Base-by-base conservation (phyloP, 2,113 vertebrate species). In the Ploceus nigricollis region DNA sequence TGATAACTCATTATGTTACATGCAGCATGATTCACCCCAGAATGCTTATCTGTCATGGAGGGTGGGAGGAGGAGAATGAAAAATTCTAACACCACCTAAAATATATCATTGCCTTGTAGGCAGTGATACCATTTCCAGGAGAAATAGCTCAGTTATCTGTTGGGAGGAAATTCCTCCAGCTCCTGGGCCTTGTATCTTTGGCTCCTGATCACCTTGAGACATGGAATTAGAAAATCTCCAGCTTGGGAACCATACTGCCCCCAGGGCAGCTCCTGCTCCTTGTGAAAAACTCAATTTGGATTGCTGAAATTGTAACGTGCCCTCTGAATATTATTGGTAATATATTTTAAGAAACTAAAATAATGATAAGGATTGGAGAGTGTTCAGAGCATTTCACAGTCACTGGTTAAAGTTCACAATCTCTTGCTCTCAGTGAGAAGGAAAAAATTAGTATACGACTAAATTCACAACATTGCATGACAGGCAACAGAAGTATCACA, bases 221-320 rank as follows among this genome's bases (percentile, higher is more conserved):
- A 66, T 30, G 17, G 14, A 40, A 57, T 54, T 48, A 58, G 69
- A 78, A 91, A 75, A 75, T 71, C 42, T 88, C 35, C 30, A 48
- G 7, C 8, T 42, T 58, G 61, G 57, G 28, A 61, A 44, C 20
- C 0, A 0, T 40, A 39, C 6, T 82, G 28, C 4, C 15, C 23
- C 23, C 28, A 42, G 31, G 39, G 20, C 30, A 69, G 39, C 42
- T 57, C 17, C 33, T 54, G 20, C 18, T 85, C 47, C 25, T 64
- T 79, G 42, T 56, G 39, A 88, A 45, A 70, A 57, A 58, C 1
- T 71, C 39, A 39, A 15, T 64, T 84, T 64, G 53, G 7, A n/a
- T 45, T 48, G 39, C 30, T 81, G 64, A 82, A 81, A 81, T 69
- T 44, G 56, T 37, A 40, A 2, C 8, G 22, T 48, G 8, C 33